A percentile compares a stretch with the other conserved stretches of the same genome.
Conservation (phyloP, 2,113 vertebrate genomes). For the Rallus limicola region DNA sequence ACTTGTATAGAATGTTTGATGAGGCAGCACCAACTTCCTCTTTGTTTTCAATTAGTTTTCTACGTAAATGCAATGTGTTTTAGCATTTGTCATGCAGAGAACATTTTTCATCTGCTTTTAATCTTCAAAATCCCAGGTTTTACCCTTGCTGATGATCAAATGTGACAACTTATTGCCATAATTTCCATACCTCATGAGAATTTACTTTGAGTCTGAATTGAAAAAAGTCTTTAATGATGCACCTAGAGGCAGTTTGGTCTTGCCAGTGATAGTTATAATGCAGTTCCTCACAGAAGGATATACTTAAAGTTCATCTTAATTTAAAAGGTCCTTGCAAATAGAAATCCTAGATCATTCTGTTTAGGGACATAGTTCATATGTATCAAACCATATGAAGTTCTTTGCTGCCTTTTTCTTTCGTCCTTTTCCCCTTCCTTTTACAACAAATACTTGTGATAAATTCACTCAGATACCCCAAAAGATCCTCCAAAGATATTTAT, state of each 20-base stretch:
- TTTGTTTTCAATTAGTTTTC: neutral
- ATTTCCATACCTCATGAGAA: neutral
- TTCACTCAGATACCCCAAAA: neutral
- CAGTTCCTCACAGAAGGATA: neutral
- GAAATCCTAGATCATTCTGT: neutral
- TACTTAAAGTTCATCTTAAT: neutral
- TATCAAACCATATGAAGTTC: neutral
- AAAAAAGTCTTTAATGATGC: neutral
- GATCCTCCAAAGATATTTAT: neutral
- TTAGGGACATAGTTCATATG: accelerated
- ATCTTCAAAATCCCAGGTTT: neutral
- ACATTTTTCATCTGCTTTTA: neutral
- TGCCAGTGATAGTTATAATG: neutral
- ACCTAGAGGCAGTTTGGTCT: neutral
- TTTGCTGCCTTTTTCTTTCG: neutral
- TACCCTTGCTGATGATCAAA: neutral
- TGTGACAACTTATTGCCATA: neutral
- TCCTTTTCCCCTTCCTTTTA: no score
- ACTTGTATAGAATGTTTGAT: neutral
- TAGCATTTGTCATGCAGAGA: neutral
- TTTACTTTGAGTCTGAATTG: neutral
- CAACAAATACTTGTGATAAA: neutral
- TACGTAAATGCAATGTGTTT: neutral
- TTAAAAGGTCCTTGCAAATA: neutral
- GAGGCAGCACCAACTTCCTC: neutral